These are phyloP conservation scores for Chrosomus eos DNA, from an alignment of 2,797 vertebrate genomes.

Conservation along the genomic window DNA sequence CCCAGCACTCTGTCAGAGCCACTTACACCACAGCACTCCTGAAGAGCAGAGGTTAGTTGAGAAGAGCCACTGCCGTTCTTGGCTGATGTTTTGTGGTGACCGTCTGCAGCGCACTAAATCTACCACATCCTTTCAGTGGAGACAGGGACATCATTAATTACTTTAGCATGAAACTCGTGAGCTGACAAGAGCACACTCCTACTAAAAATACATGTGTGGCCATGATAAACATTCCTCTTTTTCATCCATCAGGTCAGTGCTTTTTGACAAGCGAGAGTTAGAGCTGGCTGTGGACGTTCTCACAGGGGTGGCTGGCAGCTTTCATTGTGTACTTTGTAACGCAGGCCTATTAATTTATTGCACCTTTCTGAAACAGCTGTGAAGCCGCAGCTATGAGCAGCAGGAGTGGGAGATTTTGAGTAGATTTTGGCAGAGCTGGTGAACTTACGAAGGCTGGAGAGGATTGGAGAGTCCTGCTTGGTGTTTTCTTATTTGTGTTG, in stretches of 20 bases:
- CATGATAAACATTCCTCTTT: slow-evolving; percentile 66
- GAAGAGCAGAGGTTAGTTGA: slow-evolving; percentile 14
- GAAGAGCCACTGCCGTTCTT: slow-evolving; percentile 23
- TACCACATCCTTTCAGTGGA: slow-evolving; percentile 66
- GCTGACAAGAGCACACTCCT: slow-evolving; percentile 65
- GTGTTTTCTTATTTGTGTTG: slow-evolving; percentile 43
- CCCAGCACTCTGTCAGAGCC: background rate
- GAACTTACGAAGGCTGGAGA: slow-evolving; percentile 60
- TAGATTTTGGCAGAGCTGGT: slow-evolving; percentile 62
- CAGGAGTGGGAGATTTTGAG: slow-evolving; percentile 64
- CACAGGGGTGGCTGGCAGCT: slow-evolving; percentile 56
- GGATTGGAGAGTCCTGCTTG: slow-evolving; percentile 46
- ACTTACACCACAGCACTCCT: background rate
- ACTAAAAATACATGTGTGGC: slow-evolving; percentile 68
- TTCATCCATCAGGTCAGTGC: slow-evolving; percentile 60
- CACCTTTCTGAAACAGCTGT: slow-evolving; percentile 62
- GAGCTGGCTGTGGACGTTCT: slow-evolving; percentile 38
- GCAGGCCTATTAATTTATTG: slow-evolving; percentile 64
- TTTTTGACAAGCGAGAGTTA: slow-evolving; percentile 44
- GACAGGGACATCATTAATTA: slow-evolving; percentile 73
- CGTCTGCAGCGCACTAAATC: slow-evolving; percentile 66
- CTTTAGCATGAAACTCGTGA: slow-evolving; percentile 65
- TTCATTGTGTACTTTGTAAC: slow-evolving; percentile 43
- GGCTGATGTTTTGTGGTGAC: slow-evolving; percentile 16
- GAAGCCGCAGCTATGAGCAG: slow-evolving; percentile 57